A percentile compares a stretch with the other conserved stretches of the same genome.
These are phyloP conservation scores for Etia nguti DNA, from an alignment of 2,113 vertebrate genomes.

Conservation along the genomic window DNA sequence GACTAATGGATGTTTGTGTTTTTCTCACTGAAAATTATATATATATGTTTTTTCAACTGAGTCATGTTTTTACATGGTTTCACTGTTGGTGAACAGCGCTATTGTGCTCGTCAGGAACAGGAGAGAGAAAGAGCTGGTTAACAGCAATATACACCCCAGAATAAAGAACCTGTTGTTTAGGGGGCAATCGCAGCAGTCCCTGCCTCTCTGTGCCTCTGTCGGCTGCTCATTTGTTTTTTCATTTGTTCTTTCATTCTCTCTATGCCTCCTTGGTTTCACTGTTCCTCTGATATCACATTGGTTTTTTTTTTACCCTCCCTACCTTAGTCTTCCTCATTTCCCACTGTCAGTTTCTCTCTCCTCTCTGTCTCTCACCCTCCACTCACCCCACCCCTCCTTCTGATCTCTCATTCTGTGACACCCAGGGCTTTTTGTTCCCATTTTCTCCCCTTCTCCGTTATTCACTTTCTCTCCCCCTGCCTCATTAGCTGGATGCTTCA, in stretches of 20 bases:
- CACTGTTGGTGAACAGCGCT: conserved; percentile 4
- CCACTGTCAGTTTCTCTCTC: conserved; percentile 27
- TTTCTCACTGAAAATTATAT: too few relatives aligned
- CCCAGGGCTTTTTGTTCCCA: conserved; percentile 38
- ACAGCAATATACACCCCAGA: conserved; percentile 3
- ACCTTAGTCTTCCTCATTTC: conserved; percentile 1
- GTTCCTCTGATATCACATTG: conserved; percentile 46
- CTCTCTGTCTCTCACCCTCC: conserved; percentile 16
- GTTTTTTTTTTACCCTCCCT: not conserved
- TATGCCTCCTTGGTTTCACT: conserved; percentile 12
- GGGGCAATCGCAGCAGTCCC: conserved; percentile 25
- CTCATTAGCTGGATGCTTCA: conserved; percentile 33
- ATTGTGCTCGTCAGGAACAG: conserved; percentile 1
- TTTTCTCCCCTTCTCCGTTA: not conserved
- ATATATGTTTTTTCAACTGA: too few relatives aligned
- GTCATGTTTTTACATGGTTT: not conserved
- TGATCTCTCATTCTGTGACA: conserved; percentile 27
- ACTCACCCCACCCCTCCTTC: conserved; percentile 2
- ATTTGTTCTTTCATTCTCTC: conserved; percentile 46
- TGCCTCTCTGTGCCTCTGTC: conserved; percentile 15
- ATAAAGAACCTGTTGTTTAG: conserved; percentile 61
- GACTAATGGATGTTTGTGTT: too few relatives aligned
- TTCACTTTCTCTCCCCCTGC: conserved; percentile 4
- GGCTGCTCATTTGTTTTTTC: conserved; percentile 13
- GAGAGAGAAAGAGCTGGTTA: conserved; percentile 6